Percentiles rank a stretch among this genome's conserved stretches.
Conservation (phyloP, 2,797 vertebrate genomes). For the Leptoclinus maculatus region DNA sequence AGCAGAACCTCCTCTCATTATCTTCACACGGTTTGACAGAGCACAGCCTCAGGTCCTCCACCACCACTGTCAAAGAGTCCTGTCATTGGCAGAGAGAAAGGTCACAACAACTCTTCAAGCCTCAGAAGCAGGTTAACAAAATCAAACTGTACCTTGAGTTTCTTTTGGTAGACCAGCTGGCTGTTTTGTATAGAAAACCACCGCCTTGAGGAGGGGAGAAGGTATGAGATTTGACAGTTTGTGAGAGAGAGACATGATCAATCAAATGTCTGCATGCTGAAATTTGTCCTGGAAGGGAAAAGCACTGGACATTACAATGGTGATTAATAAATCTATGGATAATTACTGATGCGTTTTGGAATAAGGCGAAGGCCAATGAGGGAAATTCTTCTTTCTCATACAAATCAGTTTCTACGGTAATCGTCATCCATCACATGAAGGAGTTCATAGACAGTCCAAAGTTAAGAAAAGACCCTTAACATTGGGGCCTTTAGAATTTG, state of each 20-base stretch:
- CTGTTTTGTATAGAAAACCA: constrained; percentile 99
- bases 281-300: not conserved
- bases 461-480: not conserved
- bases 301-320: not conserved
- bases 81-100: constrained; percentile 62
- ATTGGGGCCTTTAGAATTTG: not conserved
- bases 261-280: constrained; percentile 13
- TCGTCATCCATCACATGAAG: not conserved
- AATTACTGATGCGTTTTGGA: not conserved
- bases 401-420: not conserved
- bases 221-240: constrained; percentile 16
- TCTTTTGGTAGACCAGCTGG: constrained; percentile 98
- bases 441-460: not conserved
- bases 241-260: not conserved
- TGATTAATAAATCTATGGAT: not conserved
- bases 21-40: constrained; percentile 97
- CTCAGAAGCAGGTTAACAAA: not conserved
- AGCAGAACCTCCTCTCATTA: constrained; percentile 97
- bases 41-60: constrained; percentile 95
- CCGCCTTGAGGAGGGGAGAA: constrained; percentile 79
- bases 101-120: constrained; percentile 6
- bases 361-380: not conserved
- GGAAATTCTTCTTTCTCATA: not conserved
- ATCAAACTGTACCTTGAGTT: constrained; percentile 88
- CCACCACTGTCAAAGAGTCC: constrained; percentile 95